phyloP scores from a whole-genome alignment of 1,140 invertebrate species.

The Sesamia nonagrioides region DNA sequence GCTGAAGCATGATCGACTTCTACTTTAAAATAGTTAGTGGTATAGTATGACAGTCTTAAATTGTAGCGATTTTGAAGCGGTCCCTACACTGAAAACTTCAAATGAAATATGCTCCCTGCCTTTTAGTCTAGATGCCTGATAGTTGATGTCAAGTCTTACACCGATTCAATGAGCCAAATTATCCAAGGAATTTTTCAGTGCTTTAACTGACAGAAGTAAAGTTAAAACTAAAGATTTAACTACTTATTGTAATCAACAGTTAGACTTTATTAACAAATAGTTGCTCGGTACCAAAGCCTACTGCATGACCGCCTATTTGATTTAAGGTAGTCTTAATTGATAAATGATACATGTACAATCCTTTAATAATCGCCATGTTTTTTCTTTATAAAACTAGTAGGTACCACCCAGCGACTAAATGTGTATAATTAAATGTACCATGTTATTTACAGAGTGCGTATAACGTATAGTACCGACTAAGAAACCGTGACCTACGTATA shows the following conservation, averaged over 20 bases:
- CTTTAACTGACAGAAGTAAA: background rate
- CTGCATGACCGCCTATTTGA: conserved; percentile 39
- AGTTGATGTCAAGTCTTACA: background rate
- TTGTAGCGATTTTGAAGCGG: conserved; percentile 54
- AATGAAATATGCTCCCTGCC: conserved; percentile 37
- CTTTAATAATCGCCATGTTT: background rate
- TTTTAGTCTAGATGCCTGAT: conserved; percentile 37
- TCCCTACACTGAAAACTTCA: conserved; percentile 55
- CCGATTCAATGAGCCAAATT: background rate
- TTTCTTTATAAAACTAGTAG: background rate
- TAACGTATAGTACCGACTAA: background rate
- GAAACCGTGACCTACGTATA: background rate
- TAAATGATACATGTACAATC: background rate
- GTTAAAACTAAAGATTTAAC: conserved; percentile 14
- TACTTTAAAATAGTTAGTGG: background rate
- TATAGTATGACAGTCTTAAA: background rate
- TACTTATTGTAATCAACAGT: conserved; percentile 5
- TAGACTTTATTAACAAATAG: conserved; percentile 39
- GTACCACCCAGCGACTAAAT: background rate
- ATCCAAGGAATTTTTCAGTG: conserved; percentile 31
- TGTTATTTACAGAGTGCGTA: background rate
- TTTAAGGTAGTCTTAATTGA: conserved; percentile 20
- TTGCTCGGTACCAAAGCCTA: conserved; percentile 39
- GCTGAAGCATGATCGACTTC: background rate
- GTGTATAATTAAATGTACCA: background rate